Conservation (phyloP, 2,888 invertebrate genomes). For the Tribolium freemani region DNA sequence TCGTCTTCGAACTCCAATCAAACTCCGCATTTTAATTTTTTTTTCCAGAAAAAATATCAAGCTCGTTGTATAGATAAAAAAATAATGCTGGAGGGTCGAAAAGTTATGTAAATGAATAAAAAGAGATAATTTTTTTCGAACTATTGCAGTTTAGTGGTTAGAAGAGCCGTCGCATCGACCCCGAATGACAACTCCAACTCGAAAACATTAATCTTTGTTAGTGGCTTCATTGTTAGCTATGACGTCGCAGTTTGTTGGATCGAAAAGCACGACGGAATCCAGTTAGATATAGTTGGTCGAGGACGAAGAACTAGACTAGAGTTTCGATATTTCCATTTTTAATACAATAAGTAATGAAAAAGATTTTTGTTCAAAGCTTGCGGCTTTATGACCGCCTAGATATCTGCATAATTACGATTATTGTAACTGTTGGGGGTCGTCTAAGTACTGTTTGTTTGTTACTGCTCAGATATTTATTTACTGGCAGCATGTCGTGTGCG, state of each 20-base stretch:
- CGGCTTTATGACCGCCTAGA: not conserved
- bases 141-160: not conserved
- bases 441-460: not conserved
- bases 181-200: constrained; percentile 55
- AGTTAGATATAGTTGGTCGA: constrained; percentile 35
- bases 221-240: constrained; percentile 60
- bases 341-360: too few relatives aligned
- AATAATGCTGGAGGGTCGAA: too few relatives aligned
- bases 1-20: too few relatives aligned
- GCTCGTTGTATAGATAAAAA: too few relatives aligned
- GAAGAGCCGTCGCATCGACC: not conserved
- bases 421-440: not conserved
- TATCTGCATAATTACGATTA: not conserved
- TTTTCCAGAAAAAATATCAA: too few relatives aligned
- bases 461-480: not conserved
- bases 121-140: too few relatives aligned
- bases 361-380: not conserved
- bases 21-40: too few relatives aligned
- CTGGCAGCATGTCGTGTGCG: not conserved
- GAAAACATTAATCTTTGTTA: constrained; percentile 63
- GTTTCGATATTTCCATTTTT: not conserved
- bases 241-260: constrained; percentile 53
- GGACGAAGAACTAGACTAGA: constrained; percentile 11
- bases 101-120: too few relatives aligned
- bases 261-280: constrained; percentile 31